These are phyloP conservation scores for Microtus richardsoni DNA, from an alignment of 2,113 vertebrate species.

Conservation along the genomic window DNA sequence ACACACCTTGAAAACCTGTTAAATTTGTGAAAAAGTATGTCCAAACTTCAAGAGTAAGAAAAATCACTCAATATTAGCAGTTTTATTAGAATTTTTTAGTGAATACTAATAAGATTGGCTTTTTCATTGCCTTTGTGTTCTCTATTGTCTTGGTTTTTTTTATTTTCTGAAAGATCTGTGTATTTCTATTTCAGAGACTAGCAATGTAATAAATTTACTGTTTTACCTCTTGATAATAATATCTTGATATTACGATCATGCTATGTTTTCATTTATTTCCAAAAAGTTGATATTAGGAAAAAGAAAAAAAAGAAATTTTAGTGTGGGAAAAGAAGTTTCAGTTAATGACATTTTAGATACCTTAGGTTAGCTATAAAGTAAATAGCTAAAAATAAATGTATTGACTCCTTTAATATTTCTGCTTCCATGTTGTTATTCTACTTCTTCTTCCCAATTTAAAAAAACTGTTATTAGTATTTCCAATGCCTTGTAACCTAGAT, in stretches of 20 bases:
- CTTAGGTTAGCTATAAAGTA: background rate
- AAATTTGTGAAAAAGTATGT: slow-evolving; percentile 33
- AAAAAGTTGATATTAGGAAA: background rate
- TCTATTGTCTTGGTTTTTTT: background rate
- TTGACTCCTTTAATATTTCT: background rate
- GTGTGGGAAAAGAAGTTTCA: background rate
- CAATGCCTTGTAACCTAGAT: background rate
- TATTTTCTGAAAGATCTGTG: background rate
- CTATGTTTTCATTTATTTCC: background rate
- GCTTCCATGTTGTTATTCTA: background rate
- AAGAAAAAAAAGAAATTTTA: background rate
- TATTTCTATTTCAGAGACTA: background rate
- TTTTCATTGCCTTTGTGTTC: background rate
- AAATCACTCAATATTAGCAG: background rate
- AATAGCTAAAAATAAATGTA: background rate
- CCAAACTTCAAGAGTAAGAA: slow-evolving; percentile 13
- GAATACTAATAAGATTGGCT: background rate
- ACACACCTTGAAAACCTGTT: slow-evolving; percentile 49
- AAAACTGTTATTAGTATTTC: background rate
- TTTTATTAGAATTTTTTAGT: background rate
- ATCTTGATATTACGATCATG: background rate
- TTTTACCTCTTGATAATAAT: background rate
- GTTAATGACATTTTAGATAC: background rate
- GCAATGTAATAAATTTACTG: background rate
- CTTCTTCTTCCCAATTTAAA: background rate